A percentile compares a stretch with the other conserved stretches of the same genome.
Evolutionary conservation across 2,888 invertebrate genomes (phyloP).

Genomic region (Thymelicus sylvestris): DNA sequence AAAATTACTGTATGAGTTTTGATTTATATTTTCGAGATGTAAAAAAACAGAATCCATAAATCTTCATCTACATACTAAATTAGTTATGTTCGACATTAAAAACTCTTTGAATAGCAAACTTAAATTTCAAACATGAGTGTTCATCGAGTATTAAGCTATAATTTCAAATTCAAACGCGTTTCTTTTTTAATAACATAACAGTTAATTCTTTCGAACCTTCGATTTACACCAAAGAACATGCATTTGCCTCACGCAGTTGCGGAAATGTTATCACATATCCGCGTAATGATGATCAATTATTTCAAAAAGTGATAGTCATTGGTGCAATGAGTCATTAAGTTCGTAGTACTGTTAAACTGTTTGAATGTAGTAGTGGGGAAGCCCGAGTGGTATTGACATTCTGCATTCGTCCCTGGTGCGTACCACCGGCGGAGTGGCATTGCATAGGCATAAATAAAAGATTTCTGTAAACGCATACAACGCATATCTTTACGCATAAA

Average conservation of each 20-base stretch:
- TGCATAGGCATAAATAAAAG: conserved; percentile 30
- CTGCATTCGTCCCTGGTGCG: conserved; percentile 51
- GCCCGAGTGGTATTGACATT: conserved; percentile 68
- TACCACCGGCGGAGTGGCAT: conserved; percentile 20
- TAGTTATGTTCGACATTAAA: no score
- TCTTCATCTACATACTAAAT: no score
- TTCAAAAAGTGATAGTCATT: conserved; percentile 26
- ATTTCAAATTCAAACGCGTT: no score
- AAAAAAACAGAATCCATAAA: no score
- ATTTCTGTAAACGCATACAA: conserved; percentile 28
- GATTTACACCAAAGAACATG: neutral
- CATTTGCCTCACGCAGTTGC: neutral
- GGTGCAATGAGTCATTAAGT: conserved; percentile 41
- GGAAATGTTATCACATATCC: neutral
- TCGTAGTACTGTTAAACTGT: conserved; percentile 36
- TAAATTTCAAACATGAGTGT: no score
- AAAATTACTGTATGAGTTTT: no score
- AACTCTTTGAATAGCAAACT: no score
- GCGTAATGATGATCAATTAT: conserved; percentile 2
- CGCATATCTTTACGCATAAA: conserved; percentile 28
- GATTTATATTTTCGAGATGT: no score
- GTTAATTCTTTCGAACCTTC: neutral
- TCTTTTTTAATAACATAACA: no score
- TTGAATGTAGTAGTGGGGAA: conserved; percentile 58
- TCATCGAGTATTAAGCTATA: no score